Base-by-base conservation (phyloP, 2,113 vertebrate genomes). In the Cyprinus carpio region DNA sequence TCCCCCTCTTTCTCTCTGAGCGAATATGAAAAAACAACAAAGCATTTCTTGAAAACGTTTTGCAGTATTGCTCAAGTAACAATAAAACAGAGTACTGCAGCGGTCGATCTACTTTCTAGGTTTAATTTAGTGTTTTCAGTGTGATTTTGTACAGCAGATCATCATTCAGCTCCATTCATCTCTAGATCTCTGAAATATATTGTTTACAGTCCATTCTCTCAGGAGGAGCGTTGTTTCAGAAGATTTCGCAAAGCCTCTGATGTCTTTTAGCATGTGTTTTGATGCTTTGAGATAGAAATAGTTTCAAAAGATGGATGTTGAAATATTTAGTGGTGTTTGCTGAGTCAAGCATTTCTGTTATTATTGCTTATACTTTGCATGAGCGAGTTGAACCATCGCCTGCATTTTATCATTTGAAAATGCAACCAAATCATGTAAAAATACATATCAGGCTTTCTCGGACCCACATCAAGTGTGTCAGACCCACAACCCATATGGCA, bases 11-110 rank as follows among this genome's bases (percentile, higher is more conserved):
- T 80, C 13, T n/a, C n/a, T 62, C 58, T 2, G 34, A 81, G n/a
- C 1, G 7, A 64, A 80, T 15, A 12, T 43, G 40, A 60, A 60
- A 76, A 69, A 12, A 62, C 34, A 80, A 80, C 56, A 80, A 40
- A 79, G 76, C 40, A 31, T 80, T 80, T 40, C 77, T 80, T 80
- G 29, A 58, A 79, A 64, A 64, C 10, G 4, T 62, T 40, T 80
- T 79, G 23, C 31, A 40, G 29, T 25, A 62, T n/a, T 58, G 31
- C 54, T 79, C 7, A 9, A 62, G 23, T 40, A 40, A 40, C 3
- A 58, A 23, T 37, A 60, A 60, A 60, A 11, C 9, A 40, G 54
- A 37, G 31, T 15, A 78, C 23, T 37, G 12, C 54, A 16, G 29
- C 7, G 3, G 76, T 10, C 31, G 4, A 29, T 56, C 51, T 79